Evolutionary conservation across 1,140 invertebrate genomes (phyloP).

Genomic region (Holotrichia oblita): DNA sequence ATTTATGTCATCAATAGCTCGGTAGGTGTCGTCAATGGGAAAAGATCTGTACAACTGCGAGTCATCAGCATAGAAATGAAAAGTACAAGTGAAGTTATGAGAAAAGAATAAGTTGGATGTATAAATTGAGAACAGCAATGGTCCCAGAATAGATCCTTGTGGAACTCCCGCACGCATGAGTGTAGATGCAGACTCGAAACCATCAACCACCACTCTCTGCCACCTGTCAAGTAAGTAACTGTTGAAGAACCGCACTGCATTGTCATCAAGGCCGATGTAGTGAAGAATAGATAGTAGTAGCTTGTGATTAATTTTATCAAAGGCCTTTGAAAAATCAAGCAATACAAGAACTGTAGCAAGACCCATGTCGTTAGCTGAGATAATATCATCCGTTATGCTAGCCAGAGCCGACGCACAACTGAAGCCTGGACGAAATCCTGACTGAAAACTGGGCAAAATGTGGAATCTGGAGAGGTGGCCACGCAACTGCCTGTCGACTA

Average conservation of each 20-base stretch:
- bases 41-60: too few species aligned
- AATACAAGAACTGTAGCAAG: constrained; percentile 52
- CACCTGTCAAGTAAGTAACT: not conserved
- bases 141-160: not conserved
- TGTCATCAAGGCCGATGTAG: not conserved
- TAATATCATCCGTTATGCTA: constrained; percentile 52
- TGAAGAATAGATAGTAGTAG: constrained; percentile 1
- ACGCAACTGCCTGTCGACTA: too few species aligned
- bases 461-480: too few species aligned
- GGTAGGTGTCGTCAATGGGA: too few species aligned
- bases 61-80: too few species aligned
- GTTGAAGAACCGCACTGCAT: not conserved
- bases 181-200: not conserved
- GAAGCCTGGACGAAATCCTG: too few species aligned
- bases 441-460: too few species aligned
- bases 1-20: too few species aligned
- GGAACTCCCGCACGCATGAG: not conserved
- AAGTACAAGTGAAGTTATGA: too few species aligned
- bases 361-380: constrained; percentile 49
- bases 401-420: too few species aligned
- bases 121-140: not conserved
- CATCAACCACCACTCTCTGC: not conserved
- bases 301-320: constrained; percentile 44
- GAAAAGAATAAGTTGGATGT: not conserved
- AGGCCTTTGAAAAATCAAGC: constrained; percentile 56